Evolutionary conservation across 2,888 invertebrate species (phyloP).

Genomic region (Nymphalis c-album): DNA sequence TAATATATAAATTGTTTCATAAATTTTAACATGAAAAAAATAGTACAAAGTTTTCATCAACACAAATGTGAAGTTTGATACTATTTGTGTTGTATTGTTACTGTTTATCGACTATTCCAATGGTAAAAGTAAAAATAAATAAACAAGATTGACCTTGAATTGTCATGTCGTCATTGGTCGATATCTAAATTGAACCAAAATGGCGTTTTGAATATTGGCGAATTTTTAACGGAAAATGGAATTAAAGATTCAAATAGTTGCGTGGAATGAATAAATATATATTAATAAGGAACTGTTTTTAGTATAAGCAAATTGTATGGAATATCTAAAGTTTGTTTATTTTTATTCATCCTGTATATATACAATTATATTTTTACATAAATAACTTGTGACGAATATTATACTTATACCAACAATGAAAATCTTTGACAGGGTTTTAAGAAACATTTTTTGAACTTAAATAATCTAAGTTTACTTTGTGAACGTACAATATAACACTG

Average conservation of each 20-base stretch:
- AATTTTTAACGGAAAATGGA: no score
- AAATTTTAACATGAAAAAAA: not conserved
- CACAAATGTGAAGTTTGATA: not conserved
- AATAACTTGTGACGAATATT: not conserved
- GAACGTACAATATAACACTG: not conserved
- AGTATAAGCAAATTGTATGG: no score
- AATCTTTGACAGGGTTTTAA: not conserved
- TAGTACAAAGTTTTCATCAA: slow-evolving; percentile 8
- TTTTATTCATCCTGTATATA: not conserved
- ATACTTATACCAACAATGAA: slow-evolving; percentile 3
- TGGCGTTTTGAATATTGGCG: no score
- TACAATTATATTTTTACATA: slow-evolving; percentile 1
- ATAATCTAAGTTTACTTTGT: no score
- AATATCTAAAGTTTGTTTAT: no score
- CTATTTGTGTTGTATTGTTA: not conserved
- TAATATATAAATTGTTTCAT: not conserved
- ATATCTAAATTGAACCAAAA: no score
- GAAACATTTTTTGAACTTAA: not conserved
- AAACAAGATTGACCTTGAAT: no score
- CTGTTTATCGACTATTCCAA: not conserved
- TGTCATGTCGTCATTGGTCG: no score
- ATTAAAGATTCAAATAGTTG: no score
- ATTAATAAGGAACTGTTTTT: no score
- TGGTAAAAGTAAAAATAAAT: no score
- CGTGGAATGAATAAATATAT: not conserved